Evolutionary conservation across 30 jellyfish, hydroid and myxozoan species (phyloP).

Genomic region (Catostylus mosaicus): DNA sequence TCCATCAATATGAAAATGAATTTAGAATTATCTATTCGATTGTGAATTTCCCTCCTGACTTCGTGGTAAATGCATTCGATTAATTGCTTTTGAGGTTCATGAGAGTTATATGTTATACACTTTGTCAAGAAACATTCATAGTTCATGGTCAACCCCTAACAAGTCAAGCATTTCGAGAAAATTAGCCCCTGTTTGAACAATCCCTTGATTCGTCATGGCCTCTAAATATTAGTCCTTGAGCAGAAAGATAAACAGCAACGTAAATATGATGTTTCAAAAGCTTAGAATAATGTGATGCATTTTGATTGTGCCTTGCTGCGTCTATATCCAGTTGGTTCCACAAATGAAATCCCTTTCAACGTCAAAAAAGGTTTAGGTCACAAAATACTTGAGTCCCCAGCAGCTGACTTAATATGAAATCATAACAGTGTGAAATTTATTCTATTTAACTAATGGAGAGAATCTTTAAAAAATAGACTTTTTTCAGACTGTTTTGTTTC

Average conservation of each 20-base stretch:
- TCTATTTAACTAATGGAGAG: no score
- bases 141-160: conserved; percentile 1
- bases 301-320: conserved; percentile 12
- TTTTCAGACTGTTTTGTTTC: no score
- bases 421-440: no score
- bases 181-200: conserved; percentile 48
- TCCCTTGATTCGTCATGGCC: conserved; percentile 19
- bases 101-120: conserved; percentile 9
- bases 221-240: background rate
- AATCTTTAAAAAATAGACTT: no score
- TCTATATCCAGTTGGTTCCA: background rate
- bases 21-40: conserved; percentile 11
- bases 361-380: no score
- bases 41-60: conserved; percentile 45
- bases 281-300: background rate
- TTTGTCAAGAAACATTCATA: background rate
- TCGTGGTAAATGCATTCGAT: conserved; percentile 28
- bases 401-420: no score
- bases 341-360: conserved; percentile 17
- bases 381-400: no score
- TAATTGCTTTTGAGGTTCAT: conserved; percentile 47
- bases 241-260: background rate
- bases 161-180: conserved; percentile 7
- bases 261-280: background rate
- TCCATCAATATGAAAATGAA: conserved; percentile 48